Base-by-base conservation (phyloP, 2,888 invertebrate species). In the Pollenia labialis region DNA sequence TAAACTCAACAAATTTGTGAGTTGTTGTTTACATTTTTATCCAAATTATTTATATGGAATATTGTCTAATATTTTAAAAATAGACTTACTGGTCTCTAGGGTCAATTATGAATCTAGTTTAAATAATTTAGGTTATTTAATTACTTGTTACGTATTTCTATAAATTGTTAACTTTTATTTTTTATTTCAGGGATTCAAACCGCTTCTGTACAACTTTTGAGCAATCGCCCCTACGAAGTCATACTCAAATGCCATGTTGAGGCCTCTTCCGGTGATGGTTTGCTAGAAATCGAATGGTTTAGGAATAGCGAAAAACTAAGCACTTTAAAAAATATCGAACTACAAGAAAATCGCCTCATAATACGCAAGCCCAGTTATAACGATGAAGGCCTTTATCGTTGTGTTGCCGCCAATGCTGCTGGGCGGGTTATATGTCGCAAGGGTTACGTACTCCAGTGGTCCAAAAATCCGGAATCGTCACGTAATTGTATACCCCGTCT, bases 311-410 rank as follows among this genome's bases (percentile, higher is more conserved):
- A 95, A 90, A 94, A 95, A 81, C 90, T 96, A 83, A 93, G 94
- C 87, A 94, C 94, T 88, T 94, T 94, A 85, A 94, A 95, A 48
- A 95, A 95, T 80, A 93, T 96, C 76, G 94, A 95, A 89, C 93
- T 95, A 84, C 95, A 95, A 42, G 90, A 91, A 81, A 92, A 93
- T 88, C 91, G 91, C 4, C 87, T 93, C 11, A 86, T 92, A n/a
- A 91, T 93, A 75, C 90, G 90, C 40, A 91, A 90, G 87, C 93
- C 93, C 6, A 90, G 89, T 18, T 77, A 66, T 48, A 88, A 88
- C 42, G 95, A 96, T 90, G 96, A 96, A 92, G 97, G 97, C 0
- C 95, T 96, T 80, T 97, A 97, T 93, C 95, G 95, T 40, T 97
- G 97, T 91, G 93, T 94, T 71, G 96, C 95, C 18, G 94, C 94